phyloP scores from a whole-genome alignment of 2,888 invertebrate species.

The Hetaerina titia region DNA sequence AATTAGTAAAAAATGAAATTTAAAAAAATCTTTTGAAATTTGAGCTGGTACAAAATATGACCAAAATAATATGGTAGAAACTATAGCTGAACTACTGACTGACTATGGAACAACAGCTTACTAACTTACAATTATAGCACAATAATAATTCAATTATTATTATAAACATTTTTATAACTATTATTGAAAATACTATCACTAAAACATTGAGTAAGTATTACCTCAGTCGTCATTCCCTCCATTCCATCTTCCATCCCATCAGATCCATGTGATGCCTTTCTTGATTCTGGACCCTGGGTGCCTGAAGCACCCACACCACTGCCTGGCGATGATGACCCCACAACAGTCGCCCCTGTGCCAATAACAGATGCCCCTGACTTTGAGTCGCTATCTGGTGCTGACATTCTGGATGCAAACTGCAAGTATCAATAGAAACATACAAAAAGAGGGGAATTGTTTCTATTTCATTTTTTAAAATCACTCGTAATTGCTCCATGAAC shows the following conservation, averaged over 20 bases:
- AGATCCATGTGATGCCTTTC: conserved; percentile 10
- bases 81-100: too few relatives aligned
- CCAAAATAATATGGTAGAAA: too few relatives aligned
- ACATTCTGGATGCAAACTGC: not conserved
- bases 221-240: conserved; percentile 80
- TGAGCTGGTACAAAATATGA: too few relatives aligned
- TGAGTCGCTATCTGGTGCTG: not conserved
- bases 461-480: too few relatives aligned
- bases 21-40: too few relatives aligned
- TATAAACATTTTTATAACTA: too few relatives aligned
- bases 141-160: too few relatives aligned
- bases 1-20: too few relatives aligned
- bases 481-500: too few relatives aligned
- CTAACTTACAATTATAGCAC: too few relatives aligned
- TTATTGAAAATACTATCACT: too few relatives aligned
- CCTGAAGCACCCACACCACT: conserved; percentile 1
- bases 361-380: not conserved
- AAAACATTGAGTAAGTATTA: conserved; percentile 68
- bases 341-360: not conserved
- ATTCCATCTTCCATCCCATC: conserved; percentile 83
- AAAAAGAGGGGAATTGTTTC: not conserved
- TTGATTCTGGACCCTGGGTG: conserved; percentile 22
- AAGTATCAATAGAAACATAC: not conserved
- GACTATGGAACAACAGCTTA: too few relatives aligned
- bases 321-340: not conserved